These are phyloP conservation scores for Anableps anableps DNA, from an alignment of 2,797 vertebrate species.

Conservation along the genomic window DNA sequence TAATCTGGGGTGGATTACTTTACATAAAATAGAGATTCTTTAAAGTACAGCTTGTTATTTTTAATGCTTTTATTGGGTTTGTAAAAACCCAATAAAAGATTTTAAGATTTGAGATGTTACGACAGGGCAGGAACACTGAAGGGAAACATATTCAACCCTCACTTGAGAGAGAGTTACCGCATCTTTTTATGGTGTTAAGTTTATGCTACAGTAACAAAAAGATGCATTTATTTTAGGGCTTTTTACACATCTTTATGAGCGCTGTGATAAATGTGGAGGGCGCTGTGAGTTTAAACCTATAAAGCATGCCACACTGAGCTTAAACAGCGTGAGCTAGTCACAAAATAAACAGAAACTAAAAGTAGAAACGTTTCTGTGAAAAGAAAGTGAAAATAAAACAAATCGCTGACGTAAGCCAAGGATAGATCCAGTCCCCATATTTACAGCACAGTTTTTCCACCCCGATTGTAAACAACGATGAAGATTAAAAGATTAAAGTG, in stretches of 20 bases:
- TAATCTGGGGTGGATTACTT: not conserved
- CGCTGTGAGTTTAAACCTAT: not conserved
- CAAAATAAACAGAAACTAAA: constrained; percentile 33
- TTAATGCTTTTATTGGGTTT: not conserved
- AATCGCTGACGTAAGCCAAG: not conserved
- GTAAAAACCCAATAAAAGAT: not conserved
- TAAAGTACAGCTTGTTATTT: not conserved
- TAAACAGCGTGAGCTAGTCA: not conserved
- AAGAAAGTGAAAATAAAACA: constrained; percentile 11
- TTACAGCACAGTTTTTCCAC: constrained; percentile 21
- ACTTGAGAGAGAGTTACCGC: not conserved
- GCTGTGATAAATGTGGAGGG: not conserved
- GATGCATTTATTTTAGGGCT: not conserved
- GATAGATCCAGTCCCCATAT: not conserved
- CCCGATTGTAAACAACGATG: constrained; percentile 23
- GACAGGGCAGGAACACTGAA: not conserved
- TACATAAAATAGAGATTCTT: not conserved
- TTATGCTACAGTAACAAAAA: not conserved
- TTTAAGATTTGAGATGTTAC: not conserved
- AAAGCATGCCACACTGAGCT: not conserved
- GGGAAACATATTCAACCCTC: not conserved
- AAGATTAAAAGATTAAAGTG: constrained; percentile 8
- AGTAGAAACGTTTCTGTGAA: constrained; percentile 26
- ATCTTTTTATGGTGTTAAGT: not conserved
- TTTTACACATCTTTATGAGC: not conserved